These are phyloP conservation scores for Ricordea florida DNA, from an alignment of 92 coral and sea anemone species.

Conservation along the genomic window DNA sequence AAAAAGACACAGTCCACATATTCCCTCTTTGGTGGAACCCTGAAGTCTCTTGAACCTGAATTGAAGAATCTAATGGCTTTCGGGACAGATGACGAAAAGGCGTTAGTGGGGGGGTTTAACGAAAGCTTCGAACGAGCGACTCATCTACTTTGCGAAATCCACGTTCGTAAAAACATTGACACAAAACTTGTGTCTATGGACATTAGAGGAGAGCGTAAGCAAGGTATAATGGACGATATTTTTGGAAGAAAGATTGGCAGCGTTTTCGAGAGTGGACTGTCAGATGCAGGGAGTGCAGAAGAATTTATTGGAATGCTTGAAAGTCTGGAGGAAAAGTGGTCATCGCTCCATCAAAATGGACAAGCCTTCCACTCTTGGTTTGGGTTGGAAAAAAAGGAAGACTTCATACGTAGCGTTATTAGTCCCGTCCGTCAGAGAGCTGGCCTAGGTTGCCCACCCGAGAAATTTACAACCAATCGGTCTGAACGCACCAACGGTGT, in stretches of 20 bases:
- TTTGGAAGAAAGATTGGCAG: constrained; percentile 38
- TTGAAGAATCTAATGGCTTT: constrained; percentile 37
- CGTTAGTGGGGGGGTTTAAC: constrained; percentile 22
- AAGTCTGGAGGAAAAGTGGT: constrained; percentile 46
- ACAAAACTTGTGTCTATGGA: constrained; percentile 27
- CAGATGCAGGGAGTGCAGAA: constrained; percentile 36
- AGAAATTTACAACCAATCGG: constrained; percentile 48
- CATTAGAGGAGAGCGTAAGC: constrained; percentile 41
- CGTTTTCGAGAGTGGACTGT: constrained; percentile 49
- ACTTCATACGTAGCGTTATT: constrained; percentile 25
- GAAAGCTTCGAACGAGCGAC: constrained; percentile 54
- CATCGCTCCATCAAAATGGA: constrained; percentile 24
- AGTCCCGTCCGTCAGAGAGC: constrained; percentile 46
- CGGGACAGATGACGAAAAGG: constrained; percentile 60
- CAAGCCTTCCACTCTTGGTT: constrained; percentile 54
- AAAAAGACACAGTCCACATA: constrained; percentile 56
- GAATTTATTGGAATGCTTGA: constrained; percentile 13
- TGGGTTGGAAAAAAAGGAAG: constrained; percentile 7
- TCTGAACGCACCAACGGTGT: constrained; percentile 55
- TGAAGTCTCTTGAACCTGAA: constrained; percentile 51
- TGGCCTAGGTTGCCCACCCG: constrained; percentile 53
- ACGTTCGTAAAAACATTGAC: constrained; percentile 43
- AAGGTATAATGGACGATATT: constrained; percentile 23
- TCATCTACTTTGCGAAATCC: constrained; percentile 56
- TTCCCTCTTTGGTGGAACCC: constrained; percentile 49